A percentile compares a stretch with the other conserved stretches of the same genome.
phyloP scores from a whole-genome alignment of 2,113 vertebrate genomes.

The Xenopus borealis region DNA sequence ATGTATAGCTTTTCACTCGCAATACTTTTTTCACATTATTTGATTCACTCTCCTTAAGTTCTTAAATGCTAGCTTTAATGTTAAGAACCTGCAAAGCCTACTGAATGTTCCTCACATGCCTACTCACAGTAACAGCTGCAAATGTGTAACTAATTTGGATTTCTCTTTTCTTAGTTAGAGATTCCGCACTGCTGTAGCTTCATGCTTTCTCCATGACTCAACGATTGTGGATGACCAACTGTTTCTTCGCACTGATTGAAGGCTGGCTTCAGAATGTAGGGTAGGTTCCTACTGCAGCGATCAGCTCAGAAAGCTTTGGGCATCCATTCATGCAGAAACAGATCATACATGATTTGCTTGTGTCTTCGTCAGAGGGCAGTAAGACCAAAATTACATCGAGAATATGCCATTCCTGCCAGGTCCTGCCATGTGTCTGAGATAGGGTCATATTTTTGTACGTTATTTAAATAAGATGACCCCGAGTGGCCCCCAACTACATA shows the following conservation, averaged over 20 bases:
- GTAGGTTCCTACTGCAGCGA: slow-evolving; percentile 37
- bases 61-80: background rate
- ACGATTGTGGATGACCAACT: background rate
- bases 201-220: background rate
- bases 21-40: slow-evolving; percentile 18
- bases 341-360: slow-evolving; percentile 46
- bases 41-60: background rate
- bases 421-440: slow-evolving; percentile 92
- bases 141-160: background rate
- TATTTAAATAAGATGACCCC: slow-evolving; percentile 94
- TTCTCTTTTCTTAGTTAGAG: background rate
- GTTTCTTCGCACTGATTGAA: background rate
- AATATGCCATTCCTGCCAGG: slow-evolving; percentile 92
- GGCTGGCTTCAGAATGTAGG: background rate
- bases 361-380: slow-evolving; percentile 84
- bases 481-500: slow-evolving; percentile 97
- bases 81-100: slow-evolving; percentile 1
- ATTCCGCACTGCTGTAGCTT: background rate
- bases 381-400: slow-evolving; percentile 95
- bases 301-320: slow-evolving; percentile 48
- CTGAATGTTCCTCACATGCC: background rate
- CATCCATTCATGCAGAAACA: slow-evolving; percentile 44
- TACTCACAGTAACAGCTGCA: background rate
- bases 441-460: slow-evolving; percentile 92
- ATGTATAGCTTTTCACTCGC: slow-evolving; percentile 6